These are phyloP conservation scores for Drosophila pseudoobscura DNA, from an alignment of 1,140 invertebrate genomes.

Conservation along the genomic window DNA sequence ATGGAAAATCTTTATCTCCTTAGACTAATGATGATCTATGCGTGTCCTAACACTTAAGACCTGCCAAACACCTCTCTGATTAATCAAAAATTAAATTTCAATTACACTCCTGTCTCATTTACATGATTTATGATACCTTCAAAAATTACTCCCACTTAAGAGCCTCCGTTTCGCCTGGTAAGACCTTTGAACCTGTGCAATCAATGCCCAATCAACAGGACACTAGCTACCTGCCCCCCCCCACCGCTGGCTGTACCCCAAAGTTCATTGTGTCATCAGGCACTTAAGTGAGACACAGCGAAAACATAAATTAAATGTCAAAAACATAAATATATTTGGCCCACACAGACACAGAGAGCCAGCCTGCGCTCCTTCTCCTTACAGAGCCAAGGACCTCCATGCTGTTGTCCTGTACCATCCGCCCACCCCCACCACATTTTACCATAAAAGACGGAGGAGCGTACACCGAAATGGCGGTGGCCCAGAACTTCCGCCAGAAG, in stretches of 20 bases:
- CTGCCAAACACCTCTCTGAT: too few relatives aligned
- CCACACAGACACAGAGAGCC: constrained; percentile 6
- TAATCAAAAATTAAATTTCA: too few relatives aligned
- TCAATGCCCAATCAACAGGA: constrained; percentile 20
- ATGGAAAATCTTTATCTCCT: too few relatives aligned
- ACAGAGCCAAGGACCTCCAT: constrained; percentile 13
- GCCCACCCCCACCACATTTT: not conserved
- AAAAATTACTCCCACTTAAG: too few relatives aligned
- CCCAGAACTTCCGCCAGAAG: constrained; percentile 61
- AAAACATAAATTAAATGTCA: constrained; percentile 53
- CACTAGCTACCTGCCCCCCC: too few relatives aligned
- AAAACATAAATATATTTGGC: constrained; percentile 46
- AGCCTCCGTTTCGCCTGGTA: too few relatives aligned
- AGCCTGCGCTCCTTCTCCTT: constrained; percentile 16
- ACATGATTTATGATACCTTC: too few relatives aligned
- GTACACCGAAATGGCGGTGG: constrained; percentile 59
- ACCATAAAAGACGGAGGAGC: too few relatives aligned
- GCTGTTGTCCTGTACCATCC: not conserved
- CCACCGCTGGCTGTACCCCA: too few relatives aligned
- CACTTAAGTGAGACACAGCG: constrained; percentile 36
- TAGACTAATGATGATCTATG: too few relatives aligned
- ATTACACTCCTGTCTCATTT: too few relatives aligned
- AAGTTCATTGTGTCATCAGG: constrained; percentile 38
- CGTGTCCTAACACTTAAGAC: too few relatives aligned
- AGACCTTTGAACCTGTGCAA: not conserved